These are phyloP conservation scores for Drosophila miranda DNA, from an alignment of 1,140 invertebrate species.

Conservation along the genomic window DNA sequence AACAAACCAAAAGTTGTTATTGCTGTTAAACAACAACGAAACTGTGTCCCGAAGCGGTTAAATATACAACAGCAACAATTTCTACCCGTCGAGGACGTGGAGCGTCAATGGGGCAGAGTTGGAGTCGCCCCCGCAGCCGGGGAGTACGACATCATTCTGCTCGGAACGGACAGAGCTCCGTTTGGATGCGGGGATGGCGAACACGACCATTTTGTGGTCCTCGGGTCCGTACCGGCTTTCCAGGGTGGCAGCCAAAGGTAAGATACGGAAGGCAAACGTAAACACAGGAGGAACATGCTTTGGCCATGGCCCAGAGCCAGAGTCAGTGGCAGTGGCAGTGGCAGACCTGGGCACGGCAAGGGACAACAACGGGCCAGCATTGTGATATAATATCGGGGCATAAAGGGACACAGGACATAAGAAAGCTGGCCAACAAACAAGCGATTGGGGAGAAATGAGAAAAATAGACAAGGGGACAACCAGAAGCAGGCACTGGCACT, in stretches of 20 bases:
- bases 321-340: constrained; percentile 3
- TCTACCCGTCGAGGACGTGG: constrained; percentile 25
- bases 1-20: constrained; percentile 81
- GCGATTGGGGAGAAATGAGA: constrained; percentile 66
- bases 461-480: constrained; percentile 43
- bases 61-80: constrained; percentile 76
- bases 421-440: constrained; percentile 77
- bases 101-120: constrained; percentile 12
- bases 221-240: constrained; percentile 34
- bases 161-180: constrained; percentile 18
- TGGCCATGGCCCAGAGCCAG: constrained; percentile 28
- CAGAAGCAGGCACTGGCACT: constrained; percentile 30
- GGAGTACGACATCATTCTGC: neutral
- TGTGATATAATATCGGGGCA: constrained; percentile 77
- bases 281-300: constrained; percentile 59
- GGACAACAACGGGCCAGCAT: constrained; percentile 61
- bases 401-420: constrained; percentile 76
- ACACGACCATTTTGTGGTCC: constrained; percentile 73
- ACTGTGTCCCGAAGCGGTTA: constrained; percentile 79
- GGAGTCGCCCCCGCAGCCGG: constrained; percentile 15
- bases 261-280: constrained; percentile 57
- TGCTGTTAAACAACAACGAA: constrained; percentile 78
- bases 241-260: constrained; percentile 43
- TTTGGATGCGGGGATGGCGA: constrained; percentile 45
- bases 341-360: constrained; percentile 20